Evolutionary conservation across 2,113 vertebrate species (phyloP), one percentile per base, ranked within the genome.

Genomic region (Pungitius pungitius): DNA sequence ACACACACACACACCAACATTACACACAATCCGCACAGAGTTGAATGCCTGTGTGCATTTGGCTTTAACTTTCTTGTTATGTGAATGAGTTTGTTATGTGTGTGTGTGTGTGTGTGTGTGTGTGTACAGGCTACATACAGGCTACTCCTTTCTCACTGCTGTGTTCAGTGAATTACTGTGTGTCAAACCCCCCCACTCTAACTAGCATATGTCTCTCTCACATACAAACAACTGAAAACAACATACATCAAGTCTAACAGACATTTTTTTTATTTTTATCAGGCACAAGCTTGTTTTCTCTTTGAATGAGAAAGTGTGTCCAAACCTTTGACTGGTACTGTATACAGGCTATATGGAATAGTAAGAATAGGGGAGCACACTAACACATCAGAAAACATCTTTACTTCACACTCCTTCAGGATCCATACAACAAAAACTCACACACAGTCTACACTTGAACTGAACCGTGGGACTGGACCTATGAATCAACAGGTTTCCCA

Each of bases 401-500:
- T 26, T 2, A 66, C 18, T 33, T 18, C 42, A 49, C 15, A 20
- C 4, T 43, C 5, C 18, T 40, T 49, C 12, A 64, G 18, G 18
- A 26, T 3, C 52, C 7, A 12, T 6, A 6, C 8, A 52, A 51
- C 8, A 45, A 12, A 39, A 37, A 9, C 5, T 30, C 68, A 56
- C 0, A 35, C 20, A 55, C 8, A 58, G 12, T 40, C 13, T n/a
- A 22, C n/a, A 37, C 13, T 65, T 59, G 10, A 60, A 68, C 1
- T 22, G 20, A 61, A 69, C 30, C 37, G 43, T 17, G 12, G 35
- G 45, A 67, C 54, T 30, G 2, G 68, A 69, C 11, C 51, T 66
- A 62, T 65, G 57, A 80, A 79, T 89, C 89, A 89, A 89, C 88
- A 90, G 70, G 85, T 89, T 85, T 69, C 68, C 52, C 37, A 82